These are phyloP conservation scores for Pogonomyrmex barbatus DNA, from an alignment of 1,140 invertebrate genomes.

Conservation along the genomic window DNA sequence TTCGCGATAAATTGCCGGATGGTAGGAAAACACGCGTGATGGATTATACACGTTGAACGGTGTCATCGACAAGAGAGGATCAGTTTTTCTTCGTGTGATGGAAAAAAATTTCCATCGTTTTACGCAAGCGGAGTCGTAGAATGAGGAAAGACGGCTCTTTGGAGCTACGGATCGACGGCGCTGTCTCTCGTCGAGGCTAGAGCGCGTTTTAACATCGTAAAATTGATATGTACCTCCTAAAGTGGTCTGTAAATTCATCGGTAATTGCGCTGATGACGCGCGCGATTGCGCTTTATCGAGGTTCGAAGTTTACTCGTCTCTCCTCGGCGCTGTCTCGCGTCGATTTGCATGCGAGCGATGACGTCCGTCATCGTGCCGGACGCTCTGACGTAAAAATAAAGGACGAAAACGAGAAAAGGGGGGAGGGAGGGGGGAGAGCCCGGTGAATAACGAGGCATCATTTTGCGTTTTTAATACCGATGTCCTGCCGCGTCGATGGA, in stretches of 20 bases:
- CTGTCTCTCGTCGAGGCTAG: slow-evolving; percentile 3
- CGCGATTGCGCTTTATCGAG: slow-evolving; percentile 1
- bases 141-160: neutral
- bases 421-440: no score
- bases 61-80: neutral
- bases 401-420: neutral
- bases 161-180: neutral
- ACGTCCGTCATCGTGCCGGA: neutral
- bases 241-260: slow-evolving; percentile 60
- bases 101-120: neutral
- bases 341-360: slow-evolving; percentile 33
- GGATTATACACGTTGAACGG: neutral
- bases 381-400: neutral
- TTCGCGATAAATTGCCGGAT: neutral
- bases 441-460: slow-evolving; percentile 27
- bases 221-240: slow-evolving; percentile 54
- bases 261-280: slow-evolving; percentile 39
- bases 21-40: neutral
- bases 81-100: neutral
- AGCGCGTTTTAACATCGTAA: slow-evolving; percentile 50
- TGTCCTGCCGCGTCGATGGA: slow-evolving; percentile 10
- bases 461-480: neutral
- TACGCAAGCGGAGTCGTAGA: neutral
- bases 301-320: neutral
- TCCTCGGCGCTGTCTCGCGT: neutral